phyloP scores from a whole-genome alignment of 2,888 invertebrate species.

The Neuroscelio doddi region DNA sequence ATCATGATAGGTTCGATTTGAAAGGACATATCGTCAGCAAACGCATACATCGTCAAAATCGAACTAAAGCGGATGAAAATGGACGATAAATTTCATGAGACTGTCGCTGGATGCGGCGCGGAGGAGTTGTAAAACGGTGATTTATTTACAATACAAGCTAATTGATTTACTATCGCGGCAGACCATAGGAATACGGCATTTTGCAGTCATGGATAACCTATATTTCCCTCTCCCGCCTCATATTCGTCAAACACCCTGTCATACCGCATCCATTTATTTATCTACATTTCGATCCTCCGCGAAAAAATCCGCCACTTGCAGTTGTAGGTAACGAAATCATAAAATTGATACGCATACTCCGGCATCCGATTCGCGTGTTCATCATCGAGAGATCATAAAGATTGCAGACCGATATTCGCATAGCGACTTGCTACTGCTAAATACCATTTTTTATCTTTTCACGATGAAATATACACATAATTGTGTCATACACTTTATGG shows the following conservation, averaged over 20 bases:
- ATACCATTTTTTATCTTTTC: no score
- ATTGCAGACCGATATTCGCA: no score
- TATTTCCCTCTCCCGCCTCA: conserved; percentile 30
- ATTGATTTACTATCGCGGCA: conserved; percentile 69
- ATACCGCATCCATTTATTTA: conserved; percentile 32
- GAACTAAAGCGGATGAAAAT: conserved; percentile 58
- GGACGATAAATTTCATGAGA: conserved; percentile 68
- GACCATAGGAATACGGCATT: conserved; percentile 51
- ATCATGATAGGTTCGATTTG: conserved; percentile 44
- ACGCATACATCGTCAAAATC: no score
- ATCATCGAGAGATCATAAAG: conserved; percentile 52
- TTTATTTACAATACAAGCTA: conserved; percentile 70
- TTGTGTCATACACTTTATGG: no score
- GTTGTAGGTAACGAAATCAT: conserved; percentile 50
- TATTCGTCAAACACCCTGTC: conserved; percentile 44
- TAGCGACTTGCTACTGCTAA: no score
- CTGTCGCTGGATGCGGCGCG: conserved; percentile 61
- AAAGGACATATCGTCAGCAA: conserved; percentile 41
- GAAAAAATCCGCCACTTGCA: conserved; percentile 24
- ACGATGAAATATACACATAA: no score
- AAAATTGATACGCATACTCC: conserved; percentile 53
- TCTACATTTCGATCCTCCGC: conserved; percentile 30
- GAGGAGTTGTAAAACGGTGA: conserved; percentile 69
- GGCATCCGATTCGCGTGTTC: conserved; percentile 51
- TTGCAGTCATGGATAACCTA: conserved; percentile 51